Conservation (phyloP, 2,113 vertebrate species). For the Hippocampus zosterae region DNA sequence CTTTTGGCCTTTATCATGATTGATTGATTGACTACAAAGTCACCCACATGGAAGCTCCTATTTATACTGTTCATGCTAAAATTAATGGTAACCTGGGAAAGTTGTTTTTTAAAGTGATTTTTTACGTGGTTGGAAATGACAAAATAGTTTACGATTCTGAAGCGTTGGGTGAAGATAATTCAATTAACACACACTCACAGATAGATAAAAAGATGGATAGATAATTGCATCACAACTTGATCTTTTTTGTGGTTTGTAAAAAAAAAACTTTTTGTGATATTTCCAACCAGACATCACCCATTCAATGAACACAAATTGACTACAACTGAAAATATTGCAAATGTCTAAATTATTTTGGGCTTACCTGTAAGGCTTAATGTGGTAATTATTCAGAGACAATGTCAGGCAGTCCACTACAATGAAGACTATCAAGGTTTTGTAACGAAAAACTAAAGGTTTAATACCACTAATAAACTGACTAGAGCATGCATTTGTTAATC, state of each 20-base stretch:
- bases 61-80: slow-evolving; percentile 1
- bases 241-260: no score
- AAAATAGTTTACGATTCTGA: background rate
- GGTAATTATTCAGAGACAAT: background rate
- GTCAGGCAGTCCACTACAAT: background rate
- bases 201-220: no score
- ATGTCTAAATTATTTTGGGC: background rate
- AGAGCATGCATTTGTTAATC: background rate
- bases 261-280: background rate
- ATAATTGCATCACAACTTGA: no score
- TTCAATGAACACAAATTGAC: background rate
- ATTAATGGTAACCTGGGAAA: background rate
- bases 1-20: slow-evolving; percentile 41
- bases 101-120: background rate
- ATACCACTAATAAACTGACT: background rate
- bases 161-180: background rate
- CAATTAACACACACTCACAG: background rate
- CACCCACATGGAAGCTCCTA: background rate
- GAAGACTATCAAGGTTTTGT: background rate
- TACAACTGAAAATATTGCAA: background rate
- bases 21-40: slow-evolving; percentile 6
- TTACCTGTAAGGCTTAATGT: background rate
- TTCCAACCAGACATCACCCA: background rate
- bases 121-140: background rate
- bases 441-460: background rate